Evolutionary conservation across 2,888 invertebrate genomes (phyloP).

Genomic region (Ormyrus thymus): DNA sequence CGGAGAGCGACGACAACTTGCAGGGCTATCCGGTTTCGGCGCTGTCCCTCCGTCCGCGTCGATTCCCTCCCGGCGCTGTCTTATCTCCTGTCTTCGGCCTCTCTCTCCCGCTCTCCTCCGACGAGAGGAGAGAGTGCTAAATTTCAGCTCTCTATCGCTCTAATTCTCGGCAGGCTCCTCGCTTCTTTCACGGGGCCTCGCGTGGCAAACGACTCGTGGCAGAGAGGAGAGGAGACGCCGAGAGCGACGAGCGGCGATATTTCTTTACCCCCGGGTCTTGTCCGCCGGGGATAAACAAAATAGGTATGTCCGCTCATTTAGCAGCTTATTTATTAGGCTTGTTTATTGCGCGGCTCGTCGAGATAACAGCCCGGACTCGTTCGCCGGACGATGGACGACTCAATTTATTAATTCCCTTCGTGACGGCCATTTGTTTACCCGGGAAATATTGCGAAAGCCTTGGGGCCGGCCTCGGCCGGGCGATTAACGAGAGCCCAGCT

Average conservation of each 20-base stretch:
- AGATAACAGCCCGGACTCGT: neutral
- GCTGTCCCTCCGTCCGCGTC: conserved; percentile 5
- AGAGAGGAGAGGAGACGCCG: neutral
- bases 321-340: conserved; percentile 22
- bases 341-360: neutral
- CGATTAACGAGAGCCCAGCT: no score
- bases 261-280: conserved; percentile 12
- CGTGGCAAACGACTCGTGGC: conserved; percentile 10
- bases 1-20: neutral
- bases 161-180: neutral
- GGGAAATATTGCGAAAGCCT: no score
- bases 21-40: neutral
- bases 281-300: conserved; percentile 19
- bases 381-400: no score
- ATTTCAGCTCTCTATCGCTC: conserved; percentile 32
- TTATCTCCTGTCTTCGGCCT: conserved; percentile 15
- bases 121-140: conserved; percentile 2
- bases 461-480: no score
- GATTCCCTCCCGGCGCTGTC: conserved; percentile 1
- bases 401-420: no score
- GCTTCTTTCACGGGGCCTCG: neutral
- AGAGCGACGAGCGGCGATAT: conserved; percentile 6
- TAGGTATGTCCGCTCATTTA: conserved; percentile 18
- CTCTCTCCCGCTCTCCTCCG: neutral
- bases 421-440: no score